Base-by-base conservation (phyloP, 2,888 invertebrate genomes). In the Ischnus inquisitorius region DNA sequence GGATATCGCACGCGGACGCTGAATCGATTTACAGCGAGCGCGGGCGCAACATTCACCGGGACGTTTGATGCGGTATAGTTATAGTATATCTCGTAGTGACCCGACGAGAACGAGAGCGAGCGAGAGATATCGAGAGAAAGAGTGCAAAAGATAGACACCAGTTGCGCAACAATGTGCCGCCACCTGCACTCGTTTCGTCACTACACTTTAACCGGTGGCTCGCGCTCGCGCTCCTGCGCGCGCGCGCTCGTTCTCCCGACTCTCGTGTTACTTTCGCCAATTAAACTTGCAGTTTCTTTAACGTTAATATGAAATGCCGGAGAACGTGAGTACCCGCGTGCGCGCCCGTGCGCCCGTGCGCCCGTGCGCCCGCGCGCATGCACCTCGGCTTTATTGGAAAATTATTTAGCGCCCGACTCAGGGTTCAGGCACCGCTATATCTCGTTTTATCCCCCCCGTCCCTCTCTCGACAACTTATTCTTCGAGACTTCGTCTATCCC, bases 141-240 rank as follows among this genome's bases (percentile, higher is more conserved):
- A 65, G 81, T 72, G 83, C 28, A 57, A 34, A 34, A 68, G 74
- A 71, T 34, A 76, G 41, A 78, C 43, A 84, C 60, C 69, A 78
- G 54, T 90, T 90, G 88, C 88, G 88, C 88, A 90, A 90, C 88
- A 89, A 90, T 90, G 84, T 87, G 83, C 89, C 85, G 88, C 90
- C 90, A 90, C 91, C 90, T 90, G 91, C 89, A 89, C 88, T 90
- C 88, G 86, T 91, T 90, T 90, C 90, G 87, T 88, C 91, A 90
- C 84, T 69, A 84, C 74, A 83, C 86, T 90, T 89, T 88, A 88
- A 88, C 85, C 85, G 85, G 85, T 86, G 85, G 82, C 87, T 85
- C 67, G 62, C 19, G 54, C 16, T 16, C 51, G 51, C 76, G 82
- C 81, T 85, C 82, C 84, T 64, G 78, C 51, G 51, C 76, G 82